phyloP scores from a whole-genome alignment of 2,888 invertebrate genomes.

The Heliconius charithonia region DNA sequence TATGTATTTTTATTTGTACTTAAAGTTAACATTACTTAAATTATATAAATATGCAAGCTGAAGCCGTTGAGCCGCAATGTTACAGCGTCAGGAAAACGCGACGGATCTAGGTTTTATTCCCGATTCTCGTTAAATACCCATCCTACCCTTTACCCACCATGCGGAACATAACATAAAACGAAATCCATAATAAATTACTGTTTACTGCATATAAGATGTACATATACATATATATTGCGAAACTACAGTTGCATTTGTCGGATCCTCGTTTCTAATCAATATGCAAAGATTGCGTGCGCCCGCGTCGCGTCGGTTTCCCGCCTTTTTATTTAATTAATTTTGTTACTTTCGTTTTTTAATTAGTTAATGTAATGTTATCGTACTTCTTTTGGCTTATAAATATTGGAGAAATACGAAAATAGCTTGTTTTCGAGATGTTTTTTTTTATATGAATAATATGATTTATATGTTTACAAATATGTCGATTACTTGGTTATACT shows the following conservation, averaged over 20 bases:
- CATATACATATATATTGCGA: slow-evolving; percentile 31
- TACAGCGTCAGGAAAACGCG: no score
- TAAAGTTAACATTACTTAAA: not conserved
- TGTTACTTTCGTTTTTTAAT: slow-evolving; percentile 52
- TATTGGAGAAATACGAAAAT: slow-evolving; percentile 22
- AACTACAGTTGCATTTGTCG: slow-evolving; percentile 49
- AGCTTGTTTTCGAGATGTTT: not conserved
- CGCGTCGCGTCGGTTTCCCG: slow-evolving; percentile 48
- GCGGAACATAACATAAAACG: no score
- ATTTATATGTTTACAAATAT: not conserved
- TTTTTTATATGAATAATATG: slow-evolving; percentile 15
- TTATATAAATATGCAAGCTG: slow-evolving; percentile 4
- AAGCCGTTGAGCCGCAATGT: no score
- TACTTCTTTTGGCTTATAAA: slow-evolving; percentile 32
- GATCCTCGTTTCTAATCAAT: slow-evolving; percentile 67
- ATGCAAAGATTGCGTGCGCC: slow-evolving; percentile 66
- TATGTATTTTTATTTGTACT: no score
- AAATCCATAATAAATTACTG: not conserved
- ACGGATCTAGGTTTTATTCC: no score
- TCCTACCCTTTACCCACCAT: no score
- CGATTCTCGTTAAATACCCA: no score
- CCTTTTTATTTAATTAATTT: slow-evolving; percentile 60
- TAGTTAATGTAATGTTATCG: slow-evolving; percentile 48
- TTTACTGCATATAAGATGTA: slow-evolving; percentile 20
- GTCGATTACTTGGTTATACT: not conserved